phyloP scores from a whole-genome alignment of 2,113 vertebrate genomes.

The Antechinus stuartii region DNA sequence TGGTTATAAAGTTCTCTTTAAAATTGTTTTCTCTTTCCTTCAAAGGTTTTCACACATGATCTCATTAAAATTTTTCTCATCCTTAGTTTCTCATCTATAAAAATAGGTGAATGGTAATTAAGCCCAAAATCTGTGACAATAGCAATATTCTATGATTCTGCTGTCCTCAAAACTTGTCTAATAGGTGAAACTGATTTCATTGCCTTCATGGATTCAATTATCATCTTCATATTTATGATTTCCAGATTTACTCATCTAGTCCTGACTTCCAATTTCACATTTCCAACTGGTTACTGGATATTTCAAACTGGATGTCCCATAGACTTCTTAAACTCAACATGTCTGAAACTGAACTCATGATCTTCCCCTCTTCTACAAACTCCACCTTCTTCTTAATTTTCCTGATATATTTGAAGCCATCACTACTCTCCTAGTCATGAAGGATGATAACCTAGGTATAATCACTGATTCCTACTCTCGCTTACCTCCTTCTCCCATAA shows the following conservation, averaged over 20 bases:
- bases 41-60: fast-evolving
- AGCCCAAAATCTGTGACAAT: not conserved
- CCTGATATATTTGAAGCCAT: not conserved
- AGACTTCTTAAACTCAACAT: not conserved
- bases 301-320: not conserved
- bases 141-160: not conserved
- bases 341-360: not conserved
- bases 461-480: not conserved
- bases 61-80: not conserved
- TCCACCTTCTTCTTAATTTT: not conserved
- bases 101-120: not conserved
- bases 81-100: not conserved
- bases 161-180: not conserved
- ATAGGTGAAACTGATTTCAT: not conserved
- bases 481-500: not conserved
- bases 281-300: not conserved
- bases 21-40: not conserved
- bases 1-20: not conserved
- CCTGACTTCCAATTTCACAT: not conserved
- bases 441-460: not conserved
- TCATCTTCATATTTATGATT: not conserved
- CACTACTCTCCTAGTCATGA: not conserved
- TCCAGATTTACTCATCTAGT: not conserved
- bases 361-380: not conserved
- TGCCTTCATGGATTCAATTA: not conserved